These are phyloP conservation scores for Epicauta chinensis DNA, from an alignment of 1,140 invertebrate genomes.

Conservation along the genomic window DNA sequence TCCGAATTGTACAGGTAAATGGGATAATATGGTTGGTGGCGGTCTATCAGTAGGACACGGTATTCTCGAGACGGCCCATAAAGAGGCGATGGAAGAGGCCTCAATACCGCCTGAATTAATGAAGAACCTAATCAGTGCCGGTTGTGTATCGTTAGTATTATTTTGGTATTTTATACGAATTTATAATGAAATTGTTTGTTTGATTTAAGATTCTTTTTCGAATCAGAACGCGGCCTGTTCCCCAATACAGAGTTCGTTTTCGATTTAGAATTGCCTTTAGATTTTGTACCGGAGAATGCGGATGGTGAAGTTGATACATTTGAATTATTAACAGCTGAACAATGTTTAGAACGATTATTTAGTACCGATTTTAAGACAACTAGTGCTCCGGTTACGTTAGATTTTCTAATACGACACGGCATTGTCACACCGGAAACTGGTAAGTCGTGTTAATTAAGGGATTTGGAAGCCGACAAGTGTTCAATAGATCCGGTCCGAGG, in stretches of 20 bases:
- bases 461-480: not conserved
- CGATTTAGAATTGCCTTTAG: conserved; percentile 82
- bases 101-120: conserved; percentile 70
- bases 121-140: conserved; percentile 68
- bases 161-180: too few species aligned
- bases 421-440: conserved; percentile 83
- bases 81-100: conserved; percentile 92
- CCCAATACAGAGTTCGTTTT: conserved; percentile 94
- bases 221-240: conserved; percentile 85
- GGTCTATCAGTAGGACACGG: conserved; percentile 83
- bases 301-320: conserved; percentile 92
- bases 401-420: conserved; percentile 88
- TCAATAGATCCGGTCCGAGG: not conserved
- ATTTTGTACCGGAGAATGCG: conserved; percentile 82
- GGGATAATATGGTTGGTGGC: conserved; percentile 93
- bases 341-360: conserved; percentile 73
- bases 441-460: conserved; percentile 43
- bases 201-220: conserved; percentile 70
- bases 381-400: conserved; percentile 80
- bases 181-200: conserved; percentile 5
- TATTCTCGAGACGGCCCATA: conserved; percentile 81
- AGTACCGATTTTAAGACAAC: conserved; percentile 87
- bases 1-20: conserved; percentile 51
- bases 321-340: conserved; percentile 72
- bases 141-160: conserved; percentile 73